Percentiles rank a stretch among this genome's conserved stretches.
Evolutionary conservation across 2,888 invertebrate genomes (phyloP).

Genomic region (Eutolmus rufibarbis): DNA sequence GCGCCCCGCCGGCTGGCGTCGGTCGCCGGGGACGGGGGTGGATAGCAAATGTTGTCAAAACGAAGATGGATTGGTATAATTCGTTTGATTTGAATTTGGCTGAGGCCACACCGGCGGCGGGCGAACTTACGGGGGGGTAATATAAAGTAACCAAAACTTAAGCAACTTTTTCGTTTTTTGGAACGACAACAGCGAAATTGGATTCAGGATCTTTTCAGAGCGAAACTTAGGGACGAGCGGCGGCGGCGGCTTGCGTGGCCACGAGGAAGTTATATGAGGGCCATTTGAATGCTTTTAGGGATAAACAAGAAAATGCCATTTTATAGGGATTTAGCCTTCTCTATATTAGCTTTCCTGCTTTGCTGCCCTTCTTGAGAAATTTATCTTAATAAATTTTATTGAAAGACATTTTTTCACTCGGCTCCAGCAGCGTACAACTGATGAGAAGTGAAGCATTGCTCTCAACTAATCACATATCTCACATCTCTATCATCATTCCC

Average conservation of each 20-base stretch:
- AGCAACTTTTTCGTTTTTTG: conserved; percentile 13
- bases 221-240: not conserved
- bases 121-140: conserved; percentile 8
- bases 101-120: not conserved
- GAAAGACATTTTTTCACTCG: not conserved
- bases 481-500: not conserved
- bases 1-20: not conserved
- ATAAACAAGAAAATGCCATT: conserved; percentile 51
- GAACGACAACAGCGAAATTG: conserved; percentile 32
- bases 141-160: conserved; percentile 35
- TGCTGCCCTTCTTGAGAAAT: not conserved
- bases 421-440: not conserved
- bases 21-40: not conserved
- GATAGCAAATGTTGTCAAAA: conserved; percentile 41
- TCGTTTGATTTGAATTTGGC: conserved; percentile 49
- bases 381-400: conserved; percentile 10
- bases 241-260: conserved; percentile 40
- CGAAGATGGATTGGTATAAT: conserved; percentile 49
- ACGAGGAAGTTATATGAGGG: conserved; percentile 49
- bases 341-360: conserved; percentile 4
- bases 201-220: conserved; percentile 27
- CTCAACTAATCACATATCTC: not conserved
- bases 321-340: conserved; percentile 45
- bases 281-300: conserved; percentile 51
- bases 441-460: not conserved